These are phyloP conservation scores for Julus scanicus DNA, from an alignment of 2,888 invertebrate species.

Conservation along the genomic window DNA sequence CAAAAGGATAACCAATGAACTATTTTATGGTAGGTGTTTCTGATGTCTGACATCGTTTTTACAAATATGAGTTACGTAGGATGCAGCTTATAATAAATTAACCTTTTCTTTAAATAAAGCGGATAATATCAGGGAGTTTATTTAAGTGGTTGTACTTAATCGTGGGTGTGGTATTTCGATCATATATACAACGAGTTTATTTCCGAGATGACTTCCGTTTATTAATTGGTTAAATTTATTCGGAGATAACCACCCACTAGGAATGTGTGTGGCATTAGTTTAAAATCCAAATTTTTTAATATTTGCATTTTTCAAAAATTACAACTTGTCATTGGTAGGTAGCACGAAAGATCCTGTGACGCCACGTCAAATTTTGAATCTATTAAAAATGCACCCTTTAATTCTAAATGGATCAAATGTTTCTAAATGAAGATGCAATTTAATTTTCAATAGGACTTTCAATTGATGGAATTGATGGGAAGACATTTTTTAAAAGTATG, in stretches of 20 bases:
- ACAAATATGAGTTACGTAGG: not conserved
- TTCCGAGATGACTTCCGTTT: conserved; percentile 18
- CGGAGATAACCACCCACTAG: conserved; percentile 15
- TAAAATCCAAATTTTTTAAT: not conserved
- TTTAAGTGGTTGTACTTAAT: not conserved
- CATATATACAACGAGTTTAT: not conserved
- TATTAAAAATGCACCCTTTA: no score
- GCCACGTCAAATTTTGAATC: no score
- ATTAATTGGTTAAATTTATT: conserved; percentile 13
- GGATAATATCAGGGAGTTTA: not conserved
- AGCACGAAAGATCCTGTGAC: no score
- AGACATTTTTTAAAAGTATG: no score
- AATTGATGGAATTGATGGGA: no score
- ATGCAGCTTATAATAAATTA: not conserved
- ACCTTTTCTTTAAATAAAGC: not conserved
- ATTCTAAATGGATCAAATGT: no score
- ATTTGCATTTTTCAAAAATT: not conserved
- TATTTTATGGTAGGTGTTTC: no score
- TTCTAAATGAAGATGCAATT: no score
- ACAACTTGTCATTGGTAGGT: no score
- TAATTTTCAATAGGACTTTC: no score
- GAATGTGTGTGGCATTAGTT: not conserved
- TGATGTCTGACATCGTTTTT: no score
- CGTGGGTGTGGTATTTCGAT: not conserved
- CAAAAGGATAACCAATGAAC: no score